Evolutionary conservation across 2,888 invertebrate genomes (phyloP).

Genomic region (Caradrina kadenii): DNA sequence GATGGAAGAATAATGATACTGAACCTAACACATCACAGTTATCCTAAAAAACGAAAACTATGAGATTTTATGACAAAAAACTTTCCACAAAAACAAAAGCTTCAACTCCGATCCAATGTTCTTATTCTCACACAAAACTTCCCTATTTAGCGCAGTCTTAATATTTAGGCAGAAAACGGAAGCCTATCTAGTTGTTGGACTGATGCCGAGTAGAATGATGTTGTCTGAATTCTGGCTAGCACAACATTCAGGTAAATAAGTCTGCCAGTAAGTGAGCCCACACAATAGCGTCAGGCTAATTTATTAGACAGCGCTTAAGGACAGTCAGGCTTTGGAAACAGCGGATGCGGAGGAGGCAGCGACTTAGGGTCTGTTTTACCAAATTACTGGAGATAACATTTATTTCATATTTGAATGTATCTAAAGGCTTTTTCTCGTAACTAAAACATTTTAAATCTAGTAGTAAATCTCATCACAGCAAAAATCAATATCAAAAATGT

Average conservation of each 20-base stretch:
- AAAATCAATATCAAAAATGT: too few species aligned
- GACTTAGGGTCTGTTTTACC: not conserved
- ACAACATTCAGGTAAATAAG: constrained; percentile 84
- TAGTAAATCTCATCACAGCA: too few species aligned
- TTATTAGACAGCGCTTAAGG: constrained; percentile 85
- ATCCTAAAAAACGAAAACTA: too few species aligned
- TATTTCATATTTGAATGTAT: too few species aligned
- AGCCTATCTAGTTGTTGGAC: constrained; percentile 60
- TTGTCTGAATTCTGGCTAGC: constrained; percentile 72
- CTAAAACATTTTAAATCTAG: too few species aligned
- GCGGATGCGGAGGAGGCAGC: constrained; percentile 39
- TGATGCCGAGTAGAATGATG: constrained; percentile 69
- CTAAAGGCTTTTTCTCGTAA: too few species aligned
- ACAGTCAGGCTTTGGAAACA: constrained; percentile 65
- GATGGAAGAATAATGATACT: too few species aligned
- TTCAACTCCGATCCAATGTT: not conserved
- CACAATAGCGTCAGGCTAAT: constrained; percentile 84
- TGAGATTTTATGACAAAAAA: too few species aligned
- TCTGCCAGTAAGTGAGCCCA: constrained; percentile 85
- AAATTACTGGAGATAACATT: too few species aligned
- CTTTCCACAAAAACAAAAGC: not conserved
- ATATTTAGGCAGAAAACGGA: constrained; percentile 41
- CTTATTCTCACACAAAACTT: constrained; percentile 6
- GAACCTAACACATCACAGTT: too few species aligned
- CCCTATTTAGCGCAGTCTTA: constrained; percentile 26